These are phyloP conservation scores for Gonatopus flavifemur DNA, from an alignment of 1,140 invertebrate genomes.

Conservation along the genomic window DNA sequence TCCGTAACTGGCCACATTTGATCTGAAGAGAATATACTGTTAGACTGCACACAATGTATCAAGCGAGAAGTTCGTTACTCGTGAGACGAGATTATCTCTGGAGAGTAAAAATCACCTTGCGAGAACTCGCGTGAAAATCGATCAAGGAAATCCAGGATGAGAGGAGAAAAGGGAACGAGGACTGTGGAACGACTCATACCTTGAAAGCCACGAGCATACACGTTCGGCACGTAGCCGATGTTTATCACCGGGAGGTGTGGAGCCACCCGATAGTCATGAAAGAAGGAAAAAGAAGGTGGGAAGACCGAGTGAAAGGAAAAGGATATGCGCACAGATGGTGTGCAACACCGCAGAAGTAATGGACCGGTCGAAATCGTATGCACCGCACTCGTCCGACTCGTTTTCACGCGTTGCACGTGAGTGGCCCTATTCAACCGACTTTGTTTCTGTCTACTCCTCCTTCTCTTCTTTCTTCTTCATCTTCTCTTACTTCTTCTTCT, in stretches of 20 bases:
- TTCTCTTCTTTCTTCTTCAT: no score
- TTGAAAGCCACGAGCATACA: constrained; percentile 13
- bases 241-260: constrained; percentile 28
- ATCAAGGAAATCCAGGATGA: constrained; percentile 16
- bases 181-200: constrained; percentile 3
- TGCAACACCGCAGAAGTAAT: constrained; percentile 33
- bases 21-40: constrained; percentile 10
- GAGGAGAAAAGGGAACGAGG: not conserved
- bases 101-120: constrained; percentile 11
- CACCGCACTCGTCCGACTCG: constrained; percentile 33
- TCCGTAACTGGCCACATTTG: no score
- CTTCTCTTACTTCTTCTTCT: no score
- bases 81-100: constrained; percentile 25
- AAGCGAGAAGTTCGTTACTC: constrained; percentile 12
- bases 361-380: constrained; percentile 39
- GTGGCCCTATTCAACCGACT: constrained; percentile 25
- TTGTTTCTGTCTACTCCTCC: no score
- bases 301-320: constrained; percentile 10
- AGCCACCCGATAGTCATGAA: constrained; percentile 14
- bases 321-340: constrained; percentile 25
- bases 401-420: constrained; percentile 37
- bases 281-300: constrained; percentile 5
- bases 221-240: constrained; percentile 35
- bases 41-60: constrained; percentile 13
- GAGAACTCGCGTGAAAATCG: constrained; percentile 18